A percentile compares a stretch with the other conserved stretches of the same genome.
Evolutionary conservation across 64 coral and sea anemone species (phyloP).

Genomic region (Pocillopora damicornis): DNA sequence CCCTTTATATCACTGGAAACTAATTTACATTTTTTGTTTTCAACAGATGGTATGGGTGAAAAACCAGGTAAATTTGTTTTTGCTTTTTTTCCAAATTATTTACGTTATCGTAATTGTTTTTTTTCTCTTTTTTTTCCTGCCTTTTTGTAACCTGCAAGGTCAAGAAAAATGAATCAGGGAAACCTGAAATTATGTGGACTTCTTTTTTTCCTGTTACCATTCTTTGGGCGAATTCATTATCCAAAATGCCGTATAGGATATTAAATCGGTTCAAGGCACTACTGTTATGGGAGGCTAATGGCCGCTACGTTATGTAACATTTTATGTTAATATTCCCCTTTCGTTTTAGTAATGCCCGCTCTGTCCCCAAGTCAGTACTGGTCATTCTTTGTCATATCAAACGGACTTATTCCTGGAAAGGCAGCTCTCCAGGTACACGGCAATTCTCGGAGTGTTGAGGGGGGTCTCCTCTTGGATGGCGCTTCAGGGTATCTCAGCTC

Average conservation of each 20-base stretch:
- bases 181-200: too few species aligned
- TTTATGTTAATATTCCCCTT: background rate
- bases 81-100: background rate
- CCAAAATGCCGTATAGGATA: too few species aligned
- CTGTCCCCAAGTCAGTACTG: constrained; percentile 65
- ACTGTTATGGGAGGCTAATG: too few species aligned
- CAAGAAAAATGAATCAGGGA: too few species aligned
- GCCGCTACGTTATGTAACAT: background rate
- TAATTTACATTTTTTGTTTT: background rate
- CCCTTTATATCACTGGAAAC: too few species aligned
- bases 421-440: constrained; percentile 62
- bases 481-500: constrained; percentile 66
- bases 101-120: too few species aligned
- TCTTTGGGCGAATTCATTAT: background rate
- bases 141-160: too few species aligned
- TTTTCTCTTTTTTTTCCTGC: too few species aligned
- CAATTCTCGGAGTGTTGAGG: constrained; percentile 59
- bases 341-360: constrained; percentile 55
- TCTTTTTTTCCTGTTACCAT: background rate
- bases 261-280: too few species aligned
- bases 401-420: constrained; percentile 52
- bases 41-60: constrained; percentile 11
- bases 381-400: constrained; percentile 74
- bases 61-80: constrained; percentile 18
- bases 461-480: constrained; percentile 74